Evolutionary conservation across 2,797 vertebrate genomes (phyloP), one percentile per base, ranked within the genome.

Genomic region (Xerus rutilus): DNA sequence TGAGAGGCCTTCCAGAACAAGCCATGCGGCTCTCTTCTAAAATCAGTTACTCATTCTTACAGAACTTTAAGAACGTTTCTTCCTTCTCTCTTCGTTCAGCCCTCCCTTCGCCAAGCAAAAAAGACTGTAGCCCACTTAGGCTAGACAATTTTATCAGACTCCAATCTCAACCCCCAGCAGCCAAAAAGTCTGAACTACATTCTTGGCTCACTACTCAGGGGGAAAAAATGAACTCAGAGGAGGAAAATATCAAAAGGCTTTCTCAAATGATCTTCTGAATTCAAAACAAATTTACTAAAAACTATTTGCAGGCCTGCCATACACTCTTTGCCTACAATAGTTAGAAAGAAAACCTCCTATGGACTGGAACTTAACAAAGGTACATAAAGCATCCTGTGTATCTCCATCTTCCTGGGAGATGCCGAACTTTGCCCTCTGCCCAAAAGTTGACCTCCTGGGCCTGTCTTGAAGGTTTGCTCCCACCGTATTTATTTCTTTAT

Each of bases 131-230:
- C 17, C 32, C 28, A 23, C 65, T 13, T 47, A 82, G 59, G 45
- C n/a, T 54, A 81, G 84, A 96, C 23, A 85, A 59, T 52, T 76
- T 32, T 94, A 94, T 93, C 84, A 86, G 39, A 57, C 54, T 94
- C 64, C 81, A 73, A 74, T 96, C 82, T 90, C 57, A 77, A 93
- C 89, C 83, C 57, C 57, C 20, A 91, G 43, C 89, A 91, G 49
- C 54, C 69, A 79, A 43, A 45, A 78, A 95, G 87, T 95, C 73
- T 93, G 82, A 89, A 67, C 57, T 93, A 52, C 35, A 83, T 76
- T 86, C n/a, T 76, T 94, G 96, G 91, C 74, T 52, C 23, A 25
- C 47, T 77, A 12, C 15, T 69, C 7, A 20, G n/a, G 10, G 7
- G 9, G 13, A 7, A 30, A 13, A 79, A 67, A 20, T 49, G 28